phyloP scores from a whole-genome alignment of 2,888 invertebrate genomes.

The Trichopoda pennipes region DNA sequence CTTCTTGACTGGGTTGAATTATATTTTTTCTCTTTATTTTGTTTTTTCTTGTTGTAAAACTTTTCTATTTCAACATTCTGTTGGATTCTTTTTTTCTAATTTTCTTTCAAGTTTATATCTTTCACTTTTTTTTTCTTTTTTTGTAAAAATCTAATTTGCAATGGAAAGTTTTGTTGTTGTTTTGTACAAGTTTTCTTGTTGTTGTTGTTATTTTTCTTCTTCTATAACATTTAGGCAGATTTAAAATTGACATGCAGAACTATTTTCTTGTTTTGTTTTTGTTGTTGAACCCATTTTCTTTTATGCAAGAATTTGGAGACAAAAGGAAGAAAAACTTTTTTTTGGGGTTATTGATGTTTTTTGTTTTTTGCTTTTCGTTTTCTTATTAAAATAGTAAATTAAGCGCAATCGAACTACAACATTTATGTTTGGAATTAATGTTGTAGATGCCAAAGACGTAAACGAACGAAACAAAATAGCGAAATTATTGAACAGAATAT shows the following conservation, averaged over 20 bases:
- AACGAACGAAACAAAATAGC: slow-evolving; percentile 38
- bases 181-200: slow-evolving; percentile 16
- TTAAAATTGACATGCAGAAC: slow-evolving; percentile 48
- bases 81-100: slow-evolving; percentile 16
- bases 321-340: slow-evolving; percentile 22
- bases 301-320: slow-evolving; percentile 40
- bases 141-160: slow-evolving; percentile 7
- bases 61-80: slow-evolving; percentile 30
- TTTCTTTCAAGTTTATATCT: slow-evolving; percentile 7
- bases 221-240: slow-evolving; percentile 43
- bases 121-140: slow-evolving; percentile 18
- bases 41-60: background rate
- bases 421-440: slow-evolving; percentile 13
- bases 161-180: slow-evolving; percentile 39
- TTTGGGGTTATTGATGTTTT: slow-evolving; percentile 38
- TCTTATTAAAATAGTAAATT: slow-evolving; percentile 48
- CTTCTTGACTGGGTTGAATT: background rate
- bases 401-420: slow-evolving; percentile 64
- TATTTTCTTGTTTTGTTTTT: slow-evolving; percentile 45
- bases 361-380: slow-evolving; percentile 27
- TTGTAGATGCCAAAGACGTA: slow-evolving; percentile 42
- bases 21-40: background rate
- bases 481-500: slow-evolving; percentile 45
- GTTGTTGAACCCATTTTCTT: slow-evolving; percentile 34
- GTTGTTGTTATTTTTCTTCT: slow-evolving; percentile 17